Conservation (phyloP, 2,797 vertebrate genomes). For the Peromyscus nudipes region DNA sequence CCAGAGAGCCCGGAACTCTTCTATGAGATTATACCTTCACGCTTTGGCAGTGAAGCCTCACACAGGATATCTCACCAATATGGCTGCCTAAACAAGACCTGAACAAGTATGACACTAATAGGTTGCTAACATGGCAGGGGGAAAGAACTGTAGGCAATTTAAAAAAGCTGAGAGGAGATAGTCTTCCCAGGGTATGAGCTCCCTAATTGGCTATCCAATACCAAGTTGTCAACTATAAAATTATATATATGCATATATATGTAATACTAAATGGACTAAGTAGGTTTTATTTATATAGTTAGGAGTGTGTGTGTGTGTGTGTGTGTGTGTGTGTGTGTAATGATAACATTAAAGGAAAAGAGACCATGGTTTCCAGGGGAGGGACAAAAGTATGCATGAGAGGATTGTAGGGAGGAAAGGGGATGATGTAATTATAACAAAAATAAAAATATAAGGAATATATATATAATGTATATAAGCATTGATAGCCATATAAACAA, state of each 20-base stretch:
- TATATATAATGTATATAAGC: not conserved
- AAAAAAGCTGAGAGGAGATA: not conserved
- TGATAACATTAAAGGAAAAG: not conserved
- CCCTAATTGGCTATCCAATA: not conserved
- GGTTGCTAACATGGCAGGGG: not conserved
- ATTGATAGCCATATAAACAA: not conserved
- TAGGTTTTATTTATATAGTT: not conserved
- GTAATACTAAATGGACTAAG: no score
- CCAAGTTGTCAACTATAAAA: not conserved
- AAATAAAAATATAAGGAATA: not conserved
- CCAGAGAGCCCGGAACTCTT: not conserved
- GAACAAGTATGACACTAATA: not conserved
- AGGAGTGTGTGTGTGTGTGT: not conserved
- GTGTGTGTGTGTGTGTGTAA: not conserved
- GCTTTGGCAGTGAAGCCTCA: not conserved
- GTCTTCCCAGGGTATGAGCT: not conserved
- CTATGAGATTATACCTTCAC: not conserved
- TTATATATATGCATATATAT: not conserved
- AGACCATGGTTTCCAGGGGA: not conserved
- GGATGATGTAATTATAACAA: not conserved
- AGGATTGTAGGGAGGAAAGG: not conserved
- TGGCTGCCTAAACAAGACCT: not conserved
- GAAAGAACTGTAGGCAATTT: not conserved
- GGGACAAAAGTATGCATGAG: not conserved
- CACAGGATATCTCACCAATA: not conserved